Conservation (phyloP, 2,113 vertebrate species). For the Peromyscus polionotus region DNA sequence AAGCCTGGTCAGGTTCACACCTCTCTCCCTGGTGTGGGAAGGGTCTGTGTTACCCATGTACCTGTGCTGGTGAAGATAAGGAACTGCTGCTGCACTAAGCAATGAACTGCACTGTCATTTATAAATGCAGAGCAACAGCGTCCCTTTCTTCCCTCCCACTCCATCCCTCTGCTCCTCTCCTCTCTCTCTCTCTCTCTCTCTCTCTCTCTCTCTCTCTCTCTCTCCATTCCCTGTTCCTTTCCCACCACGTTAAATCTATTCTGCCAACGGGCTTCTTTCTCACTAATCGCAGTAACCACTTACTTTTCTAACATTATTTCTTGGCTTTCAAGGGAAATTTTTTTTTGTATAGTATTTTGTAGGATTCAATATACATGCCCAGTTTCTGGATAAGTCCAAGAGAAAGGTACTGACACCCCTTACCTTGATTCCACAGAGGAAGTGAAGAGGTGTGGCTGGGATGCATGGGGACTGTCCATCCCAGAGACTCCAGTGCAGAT, state of each 20-base stretch:
- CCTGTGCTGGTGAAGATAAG: fast-evolving
- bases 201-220: not conserved
- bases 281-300: not conserved
- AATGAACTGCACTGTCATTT: not conserved
- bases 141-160: not conserved
- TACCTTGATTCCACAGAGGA: not conserved
- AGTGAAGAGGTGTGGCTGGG: not conserved
- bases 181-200: not conserved
- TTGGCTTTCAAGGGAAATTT: constrained; percentile 23
- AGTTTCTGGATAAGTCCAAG: not conserved
- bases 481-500: not conserved
- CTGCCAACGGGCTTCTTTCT: not conserved
- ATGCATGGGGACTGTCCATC: fast-evolving
- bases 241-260: constrained; percentile 23
- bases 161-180: not conserved
- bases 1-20: not conserved
- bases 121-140: not conserved
- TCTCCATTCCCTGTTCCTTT: constrained; percentile 1
- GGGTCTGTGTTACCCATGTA: not conserved
- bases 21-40: not conserved
- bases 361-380: not conserved
- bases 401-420: not conserved
- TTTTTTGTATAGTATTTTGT: not conserved
- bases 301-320: constrained; percentile 48
- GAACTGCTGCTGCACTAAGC: not conserved